phyloP scores from a whole-genome alignment of 2,113 vertebrate species.

The Mesocricetus auratus region DNA sequence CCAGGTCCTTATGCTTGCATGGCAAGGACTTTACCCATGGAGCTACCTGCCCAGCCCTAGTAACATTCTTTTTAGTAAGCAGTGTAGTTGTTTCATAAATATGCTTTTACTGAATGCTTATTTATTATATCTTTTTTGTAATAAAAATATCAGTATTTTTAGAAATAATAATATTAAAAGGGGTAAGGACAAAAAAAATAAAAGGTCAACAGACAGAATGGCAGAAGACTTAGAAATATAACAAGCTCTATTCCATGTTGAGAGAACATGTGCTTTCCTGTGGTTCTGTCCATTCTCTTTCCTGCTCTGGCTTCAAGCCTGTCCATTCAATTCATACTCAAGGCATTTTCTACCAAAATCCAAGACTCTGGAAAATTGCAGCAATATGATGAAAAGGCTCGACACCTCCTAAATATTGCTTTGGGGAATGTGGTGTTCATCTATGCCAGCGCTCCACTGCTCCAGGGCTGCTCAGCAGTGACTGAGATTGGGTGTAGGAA shows the following conservation, averaged over 20 bases:
- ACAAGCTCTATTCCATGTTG: background rate
- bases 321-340: constrained; percentile 48
- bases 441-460: background rate
- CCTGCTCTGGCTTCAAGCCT: constrained; percentile 42
- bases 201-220: background rate
- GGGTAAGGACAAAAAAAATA: background rate
- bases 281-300: background rate
- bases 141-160: background rate
- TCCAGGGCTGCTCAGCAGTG: background rate
- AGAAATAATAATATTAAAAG: background rate
- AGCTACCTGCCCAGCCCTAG: background rate
- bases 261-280: constrained; percentile 15
- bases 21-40: background rate
- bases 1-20: background rate
- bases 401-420: background rate
- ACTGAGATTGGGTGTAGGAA: background rate
- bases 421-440: background rate
- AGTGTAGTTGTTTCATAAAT: background rate
- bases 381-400: constrained; percentile 27
- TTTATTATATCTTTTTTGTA: constrained; percentile 18
- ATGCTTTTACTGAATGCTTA: background rate
- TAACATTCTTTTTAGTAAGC: background rate
- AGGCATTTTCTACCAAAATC: constrained; percentile 52
- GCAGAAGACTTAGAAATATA: background rate
- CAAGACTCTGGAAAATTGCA: constrained; percentile 39